Evolutionary conservation across 2,888 invertebrate species (phyloP), one percentile per base, ranked within the genome.

Genomic region (Ypsolopha scabrella): DNA sequence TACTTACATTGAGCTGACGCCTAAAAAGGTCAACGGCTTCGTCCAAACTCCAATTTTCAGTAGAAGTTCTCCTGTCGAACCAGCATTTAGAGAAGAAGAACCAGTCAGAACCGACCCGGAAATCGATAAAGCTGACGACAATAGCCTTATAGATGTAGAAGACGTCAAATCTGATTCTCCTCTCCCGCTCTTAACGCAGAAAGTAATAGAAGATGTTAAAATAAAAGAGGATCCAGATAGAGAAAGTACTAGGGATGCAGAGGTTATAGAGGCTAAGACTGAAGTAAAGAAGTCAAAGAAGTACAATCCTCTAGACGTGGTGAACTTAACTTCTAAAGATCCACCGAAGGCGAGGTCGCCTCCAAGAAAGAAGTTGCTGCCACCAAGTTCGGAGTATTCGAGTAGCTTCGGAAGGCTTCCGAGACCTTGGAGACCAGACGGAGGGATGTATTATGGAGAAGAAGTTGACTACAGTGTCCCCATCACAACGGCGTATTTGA

Each of bases 401-500:
- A 85, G 76, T 55, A 68, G 73, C 2, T 77, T 80, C 53, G 83
- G 81, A 33, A 74, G 85, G 57, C 79, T 87, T 45, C 88, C 90
- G 6, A 90, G 90, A 62, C 89, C 89, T n/a, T 90, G 90, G 90
- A 83, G 88, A 52, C 89, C 89, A 14, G 88, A 89, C 48, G 71
- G 75, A 49, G 68, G 73, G 54, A 68, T 73, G 52, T 72, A 68
- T 59, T 75, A 80, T 64, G 68, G 80, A 13, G 87, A 87, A 36
- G 88, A 89, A 54, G 90, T 93, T 58, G 94, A 94, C 81, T 94
- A 92, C 86, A 94, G 93, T 66, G 90, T 96, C 65, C 96, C 96
- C 47, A 95, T 96, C 61, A 96, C 96, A 48, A 95, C 95, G 51
- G 94, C 95, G 38, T 96, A 96, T 80, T 86, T 96, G 75, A 94